These are phyloP conservation scores for Ursus arctos DNA, from an alignment of 2,113 vertebrate species.

Conservation along the genomic window DNA sequence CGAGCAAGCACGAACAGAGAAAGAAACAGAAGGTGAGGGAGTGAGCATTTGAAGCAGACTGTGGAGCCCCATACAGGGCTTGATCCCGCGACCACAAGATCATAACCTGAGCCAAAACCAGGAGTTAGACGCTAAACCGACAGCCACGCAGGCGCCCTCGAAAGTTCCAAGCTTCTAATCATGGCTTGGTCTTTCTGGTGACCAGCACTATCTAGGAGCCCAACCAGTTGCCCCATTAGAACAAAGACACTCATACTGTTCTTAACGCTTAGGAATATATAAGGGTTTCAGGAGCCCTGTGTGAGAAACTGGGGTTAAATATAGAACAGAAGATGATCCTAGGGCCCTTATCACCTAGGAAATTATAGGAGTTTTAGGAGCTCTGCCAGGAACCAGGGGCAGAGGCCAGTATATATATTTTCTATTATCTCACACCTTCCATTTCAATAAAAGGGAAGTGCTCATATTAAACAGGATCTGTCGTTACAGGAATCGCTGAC, in stretches of 20 bases:
- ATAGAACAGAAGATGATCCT: background rate
- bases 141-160: too few species aligned
- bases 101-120: too few species aligned
- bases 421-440: background rate
- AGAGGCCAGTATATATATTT: background rate
- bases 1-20: too few species aligned
- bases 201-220: too few species aligned
- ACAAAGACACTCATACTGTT: background rate
- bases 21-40: too few species aligned
- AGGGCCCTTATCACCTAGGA: background rate
- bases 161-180: too few species aligned
- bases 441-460: background rate
- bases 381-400: background rate
- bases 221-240: too few species aligned
- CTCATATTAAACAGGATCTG: background rate
- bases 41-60: too few species aligned
- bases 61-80: too few species aligned
- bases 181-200: too few species aligned
- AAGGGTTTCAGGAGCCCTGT: background rate
- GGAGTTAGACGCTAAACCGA: too few species aligned
- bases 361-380: background rate
- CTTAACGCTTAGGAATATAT: background rate
- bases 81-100: too few species aligned
- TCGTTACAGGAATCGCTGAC: conserved; percentile 32
- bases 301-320: background rate